A percentile compares a stretch with the other conserved stretches of the same genome.
Conservation (phyloP, 2,797 vertebrate genomes). For the Triplophysa bombifrons region DNA sequence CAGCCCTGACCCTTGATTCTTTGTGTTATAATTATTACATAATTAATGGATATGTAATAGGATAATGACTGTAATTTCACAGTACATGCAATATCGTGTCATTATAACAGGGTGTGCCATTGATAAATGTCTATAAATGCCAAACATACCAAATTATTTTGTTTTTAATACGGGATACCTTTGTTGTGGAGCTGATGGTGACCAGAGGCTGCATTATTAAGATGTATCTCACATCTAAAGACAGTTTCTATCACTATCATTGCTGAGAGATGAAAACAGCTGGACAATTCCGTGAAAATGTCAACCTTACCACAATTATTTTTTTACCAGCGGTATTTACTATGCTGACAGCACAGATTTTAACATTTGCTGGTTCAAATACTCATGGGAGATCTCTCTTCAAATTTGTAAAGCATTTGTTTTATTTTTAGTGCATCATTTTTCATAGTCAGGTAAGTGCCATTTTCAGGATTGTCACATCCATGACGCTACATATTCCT, state of each 20-base stretch:
- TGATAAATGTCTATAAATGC: not conserved
- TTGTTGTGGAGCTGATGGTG: not conserved
- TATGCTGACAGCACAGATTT: no score
- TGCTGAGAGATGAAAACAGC: slow-evolving; percentile 2
- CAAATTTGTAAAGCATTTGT: no score
- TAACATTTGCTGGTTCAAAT: no score
- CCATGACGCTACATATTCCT: no score
- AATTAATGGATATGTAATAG: not conserved
- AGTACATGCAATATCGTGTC: not conserved
- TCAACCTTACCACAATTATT: no score
- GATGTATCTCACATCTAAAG: slow-evolving; percentile 26
- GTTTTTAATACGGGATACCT: not conserved
- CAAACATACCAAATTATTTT: not conserved
- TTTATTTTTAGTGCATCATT: no score
- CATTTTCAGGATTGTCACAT: no score
- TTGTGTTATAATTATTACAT: slow-evolving; percentile 6
- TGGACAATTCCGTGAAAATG: no score
- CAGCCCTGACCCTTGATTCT: not conserved
- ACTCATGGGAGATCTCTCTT: no score
- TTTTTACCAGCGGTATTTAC: no score
- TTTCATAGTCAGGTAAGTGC: no score
- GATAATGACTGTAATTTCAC: not conserved
- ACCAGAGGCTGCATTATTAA: slow-evolving; percentile 2
- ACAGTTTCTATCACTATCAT: not conserved
- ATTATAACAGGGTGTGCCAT: not conserved